Conservation (phyloP, 2,113 vertebrate species). For the Paramormyrops kingsleyae region DNA sequence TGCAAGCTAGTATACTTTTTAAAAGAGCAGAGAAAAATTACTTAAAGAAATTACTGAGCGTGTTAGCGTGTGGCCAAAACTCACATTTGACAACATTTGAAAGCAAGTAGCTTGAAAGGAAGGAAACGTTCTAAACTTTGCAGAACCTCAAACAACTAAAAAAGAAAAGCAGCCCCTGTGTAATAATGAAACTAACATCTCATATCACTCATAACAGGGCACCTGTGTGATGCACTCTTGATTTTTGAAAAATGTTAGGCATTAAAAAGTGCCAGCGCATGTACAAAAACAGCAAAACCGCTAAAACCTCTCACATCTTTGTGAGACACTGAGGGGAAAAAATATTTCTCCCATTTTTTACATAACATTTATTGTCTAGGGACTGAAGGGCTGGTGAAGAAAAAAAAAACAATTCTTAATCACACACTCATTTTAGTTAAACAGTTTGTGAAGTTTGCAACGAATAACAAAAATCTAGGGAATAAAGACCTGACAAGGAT, state of each 20-base stretch:
- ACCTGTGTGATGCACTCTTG: neutral
- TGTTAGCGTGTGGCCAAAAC: neutral
- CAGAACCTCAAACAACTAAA: conserved; percentile 21
- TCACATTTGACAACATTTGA: conserved; percentile 14
- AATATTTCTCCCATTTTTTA: neutral
- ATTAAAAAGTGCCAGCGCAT: neutral
- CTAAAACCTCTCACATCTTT: neutral
- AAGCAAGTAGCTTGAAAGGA: conserved; percentile 17
- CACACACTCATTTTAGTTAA: neutral
- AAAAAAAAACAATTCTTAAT: neutral
- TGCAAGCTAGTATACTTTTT: neutral
- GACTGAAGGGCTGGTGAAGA: neutral
- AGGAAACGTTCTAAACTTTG: conserved; percentile 21
- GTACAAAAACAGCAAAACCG: neutral
- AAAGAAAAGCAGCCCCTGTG: conserved; percentile 1
- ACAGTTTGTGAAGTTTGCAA: neutral
- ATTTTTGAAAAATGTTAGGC: neutral
- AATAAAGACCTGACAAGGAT: neutral
- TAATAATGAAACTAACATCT: conserved; percentile 22
- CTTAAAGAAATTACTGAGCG: neutral
- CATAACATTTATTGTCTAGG: neutral
- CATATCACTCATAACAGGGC: neutral
- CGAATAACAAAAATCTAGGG: neutral
- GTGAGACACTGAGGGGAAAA: neutral
- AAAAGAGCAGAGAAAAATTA: neutral